Percentiles rank a stretch among this genome's conserved stretches.
These are phyloP conservation scores for Columba janthina DNA, from an alignment of 2,113 vertebrate genomes.

Conservation along the genomic window DNA sequence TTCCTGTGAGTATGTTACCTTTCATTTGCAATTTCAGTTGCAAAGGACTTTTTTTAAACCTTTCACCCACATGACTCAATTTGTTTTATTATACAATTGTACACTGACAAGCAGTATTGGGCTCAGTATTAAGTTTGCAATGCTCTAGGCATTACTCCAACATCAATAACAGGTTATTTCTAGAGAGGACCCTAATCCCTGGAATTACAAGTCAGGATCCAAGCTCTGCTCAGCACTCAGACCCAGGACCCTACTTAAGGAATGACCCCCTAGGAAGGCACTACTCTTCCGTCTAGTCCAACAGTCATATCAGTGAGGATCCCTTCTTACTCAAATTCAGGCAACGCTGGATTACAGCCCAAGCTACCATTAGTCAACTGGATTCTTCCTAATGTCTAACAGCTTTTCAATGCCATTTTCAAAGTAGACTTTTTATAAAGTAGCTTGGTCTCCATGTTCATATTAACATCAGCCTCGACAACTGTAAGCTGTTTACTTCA, in stretches of 20 bases:
- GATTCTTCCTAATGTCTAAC: neutral
- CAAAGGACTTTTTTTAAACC: neutral
- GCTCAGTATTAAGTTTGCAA: neutral
- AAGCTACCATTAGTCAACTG: neutral
- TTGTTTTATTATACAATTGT: neutral
- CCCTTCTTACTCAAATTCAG: neutral
- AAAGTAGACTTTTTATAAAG: neutral
- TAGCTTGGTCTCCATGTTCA: neutral
- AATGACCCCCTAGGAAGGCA: too few species aligned
- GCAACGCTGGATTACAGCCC: neutral
- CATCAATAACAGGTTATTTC: neutral
- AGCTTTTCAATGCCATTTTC: neutral
- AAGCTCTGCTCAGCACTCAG: neutral
- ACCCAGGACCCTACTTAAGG: neutral
- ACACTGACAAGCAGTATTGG: accelerated
- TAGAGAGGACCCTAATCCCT: neutral
- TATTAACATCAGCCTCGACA: neutral
- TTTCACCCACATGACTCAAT: neutral
- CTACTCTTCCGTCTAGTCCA: neutral
- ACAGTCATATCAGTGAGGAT: neutral
- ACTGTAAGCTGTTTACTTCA: neutral
- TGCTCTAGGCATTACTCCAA: neutral
- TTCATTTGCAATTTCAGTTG: neutral
- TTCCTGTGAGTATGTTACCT: neutral
- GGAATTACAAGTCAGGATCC: neutral